Percentiles rank a stretch among this genome's conserved stretches.
Conservation (phyloP, 1,140 invertebrate genomes). For the Leptinotarsa lineolata region DNA sequence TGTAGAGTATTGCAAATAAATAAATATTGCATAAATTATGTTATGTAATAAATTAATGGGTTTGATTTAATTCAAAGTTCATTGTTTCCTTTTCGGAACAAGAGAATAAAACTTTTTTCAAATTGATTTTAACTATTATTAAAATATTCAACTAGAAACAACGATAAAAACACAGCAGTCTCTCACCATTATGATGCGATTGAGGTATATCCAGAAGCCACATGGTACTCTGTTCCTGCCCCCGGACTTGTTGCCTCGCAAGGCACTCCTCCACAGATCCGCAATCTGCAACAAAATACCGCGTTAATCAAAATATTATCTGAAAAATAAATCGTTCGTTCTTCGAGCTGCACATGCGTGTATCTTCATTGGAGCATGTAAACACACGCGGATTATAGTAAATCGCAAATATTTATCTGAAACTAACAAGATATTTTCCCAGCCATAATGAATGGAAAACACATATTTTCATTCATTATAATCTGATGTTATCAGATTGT, state of each 20-base stretch:
- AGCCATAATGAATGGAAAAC: slow-evolving; percentile 4
- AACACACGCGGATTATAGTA: neutral
- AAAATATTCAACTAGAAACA: too few species aligned
- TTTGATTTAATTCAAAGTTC: too few species aligned
- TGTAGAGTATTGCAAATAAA: too few species aligned
- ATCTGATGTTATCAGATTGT: neutral
- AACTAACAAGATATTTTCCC: neutral
- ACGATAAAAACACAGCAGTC: neutral
- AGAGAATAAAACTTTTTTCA: too few species aligned
- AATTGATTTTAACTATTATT: too few species aligned
- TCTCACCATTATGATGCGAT: slow-evolving; percentile 43
- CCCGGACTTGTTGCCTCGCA: slow-evolving; percentile 39
- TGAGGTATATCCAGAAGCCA: slow-evolving; percentile 49
- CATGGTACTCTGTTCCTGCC: slow-evolving; percentile 44
- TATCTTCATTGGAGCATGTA: neutral
- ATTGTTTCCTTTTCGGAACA: too few species aligned
- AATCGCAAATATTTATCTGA: slow-evolving; percentile 2
- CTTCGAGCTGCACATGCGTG: neutral
- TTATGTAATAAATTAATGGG: too few species aligned
- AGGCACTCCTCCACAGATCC: slow-evolving; percentile 44
- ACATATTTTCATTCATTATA: neutral
- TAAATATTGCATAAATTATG: too few species aligned
- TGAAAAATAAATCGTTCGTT: neutral
- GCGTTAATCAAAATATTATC: neutral
- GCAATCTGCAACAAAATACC: slow-evolving; percentile 45